Base-by-base conservation (phyloP, 1,140 invertebrate genomes). In the Habropoda laboriosa region DNA sequence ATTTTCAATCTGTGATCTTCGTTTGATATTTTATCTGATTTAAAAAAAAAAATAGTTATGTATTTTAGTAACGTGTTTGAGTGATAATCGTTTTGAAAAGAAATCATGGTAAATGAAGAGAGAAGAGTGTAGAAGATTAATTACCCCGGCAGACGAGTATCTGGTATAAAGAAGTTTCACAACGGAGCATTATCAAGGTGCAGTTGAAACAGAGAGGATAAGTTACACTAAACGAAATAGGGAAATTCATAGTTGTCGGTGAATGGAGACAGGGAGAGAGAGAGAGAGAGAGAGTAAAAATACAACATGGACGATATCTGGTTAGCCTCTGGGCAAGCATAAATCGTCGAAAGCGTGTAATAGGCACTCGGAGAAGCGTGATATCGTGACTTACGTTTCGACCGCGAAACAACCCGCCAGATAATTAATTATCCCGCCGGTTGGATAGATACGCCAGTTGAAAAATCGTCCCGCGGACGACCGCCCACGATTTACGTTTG, bases 311-410 rank as follows among this genome's bases (percentile, higher is more conserved):
- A 40, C 40, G 73, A 32, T 76, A 76, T 71, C 75, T 71, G 16
- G 75, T 10, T 16, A 27, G 27, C 24, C 27, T 40, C 35, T 38
- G 24, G 63, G 6, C n/a, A 40, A 13, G 51, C 75, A 78, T 78
- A 78, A 78, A 78, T 78, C 75, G 55, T 67, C 12, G 42, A 30
- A 30, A 71, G 55, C 75, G 75, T 70, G 67, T 78, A 78, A 78
- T 78, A 78, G 67, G 75, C 67, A 57, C 53, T 78, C 32, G 66
- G 32, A 71, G 66, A 35, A 51, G 47, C 67, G 58, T 24, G 75
- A 78, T 78, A 78, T 70, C 75, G 75, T 78, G 75, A 78, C 75
- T 78, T 78, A 78, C 67, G 75, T 78, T 78, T 71, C 75, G 66
- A 42, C 66, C 55, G 55, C 55, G 75, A 61, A 71, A 78, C 75